Conservation (phyloP, 2,113 vertebrate genomes). For the Meleagris gallopavo region DNA sequence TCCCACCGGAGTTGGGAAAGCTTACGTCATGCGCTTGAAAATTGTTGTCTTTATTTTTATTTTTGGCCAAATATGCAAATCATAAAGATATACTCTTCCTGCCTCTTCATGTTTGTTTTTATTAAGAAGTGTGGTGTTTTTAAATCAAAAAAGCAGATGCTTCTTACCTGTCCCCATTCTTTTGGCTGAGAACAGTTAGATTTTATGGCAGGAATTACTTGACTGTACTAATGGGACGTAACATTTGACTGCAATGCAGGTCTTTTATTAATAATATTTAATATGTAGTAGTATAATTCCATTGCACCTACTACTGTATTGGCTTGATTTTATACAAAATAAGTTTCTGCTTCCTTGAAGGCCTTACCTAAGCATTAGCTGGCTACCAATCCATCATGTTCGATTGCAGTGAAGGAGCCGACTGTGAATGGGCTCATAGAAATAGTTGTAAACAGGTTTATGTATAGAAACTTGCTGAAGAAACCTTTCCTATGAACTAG, state of each 20-base stretch:
- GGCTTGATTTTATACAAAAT: conserved; percentile 17
- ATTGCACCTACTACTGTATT: conserved; percentile 45
- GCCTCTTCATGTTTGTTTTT: background rate
- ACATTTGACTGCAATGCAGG: conserved; percentile 23
- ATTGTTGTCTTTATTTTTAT: background rate
- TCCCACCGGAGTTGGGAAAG: background rate
- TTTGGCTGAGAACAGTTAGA: conserved; percentile 1
- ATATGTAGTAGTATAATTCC: conserved; percentile 48
- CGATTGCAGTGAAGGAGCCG: conserved; percentile 50
- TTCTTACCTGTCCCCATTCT: background rate
- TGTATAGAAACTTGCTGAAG: conserved; percentile 41
- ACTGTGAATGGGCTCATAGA: conserved; percentile 32
- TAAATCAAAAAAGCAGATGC: background rate
- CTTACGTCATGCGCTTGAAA: fast-evolving
- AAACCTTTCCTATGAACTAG: background rate
- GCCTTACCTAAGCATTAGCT: conserved; percentile 54
- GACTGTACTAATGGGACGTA: conserved; percentile 46
- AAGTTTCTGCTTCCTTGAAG: conserved; percentile 61
- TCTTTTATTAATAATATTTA: conserved; percentile 54
- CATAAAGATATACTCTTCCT: background rate
- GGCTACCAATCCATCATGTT: conserved; percentile 51
- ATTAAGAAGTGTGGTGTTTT: background rate
- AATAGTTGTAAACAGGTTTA: conserved; percentile 52
- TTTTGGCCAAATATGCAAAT: background rate
- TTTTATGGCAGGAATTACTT: conserved; percentile 68